These are phyloP conservation scores for Formica selysi DNA, from an alignment of 1,140 invertebrate genomes.

Conservation along the genomic window DNA sequence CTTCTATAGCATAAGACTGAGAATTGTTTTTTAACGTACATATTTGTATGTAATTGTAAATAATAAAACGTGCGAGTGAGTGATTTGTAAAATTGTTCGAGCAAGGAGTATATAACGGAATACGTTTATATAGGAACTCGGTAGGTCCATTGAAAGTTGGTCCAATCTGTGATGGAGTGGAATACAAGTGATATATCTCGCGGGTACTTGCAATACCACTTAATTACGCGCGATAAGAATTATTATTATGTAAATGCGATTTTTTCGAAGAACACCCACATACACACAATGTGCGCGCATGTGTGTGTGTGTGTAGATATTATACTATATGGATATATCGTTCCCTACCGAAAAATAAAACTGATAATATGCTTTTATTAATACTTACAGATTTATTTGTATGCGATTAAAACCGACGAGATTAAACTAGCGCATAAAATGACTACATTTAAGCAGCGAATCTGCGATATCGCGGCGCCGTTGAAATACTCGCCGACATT, in stretches of 20 bases:
- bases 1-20: conserved; percentile 83
- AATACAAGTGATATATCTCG: conserved; percentile 57
- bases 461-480: neutral
- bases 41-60: conserved; percentile 82
- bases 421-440: neutral
- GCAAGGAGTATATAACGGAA: neutral
- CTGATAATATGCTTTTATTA: conserved; percentile 3
- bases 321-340: neutral
- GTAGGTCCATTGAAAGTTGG: conserved; percentile 55
- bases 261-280: conserved; percentile 49
- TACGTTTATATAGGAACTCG: conserved; percentile 44
- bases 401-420: neutral
- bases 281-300: neutral
- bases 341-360: conserved; percentile 27
- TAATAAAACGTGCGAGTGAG: conserved; percentile 60
- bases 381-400: neutral
- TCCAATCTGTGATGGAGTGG: conserved; percentile 70
- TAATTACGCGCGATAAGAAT: conserved; percentile 68
- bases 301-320: too few species aligned
- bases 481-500: conserved; percentile 84
- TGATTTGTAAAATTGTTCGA: conserved; percentile 2
- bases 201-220: conserved; percentile 50
- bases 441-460: neutral
- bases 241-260: conserved; percentile 46
- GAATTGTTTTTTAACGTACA: conserved; percentile 80